Conservation (phyloP, 2,888 invertebrate genomes). For the Athalia circularis region DNA sequence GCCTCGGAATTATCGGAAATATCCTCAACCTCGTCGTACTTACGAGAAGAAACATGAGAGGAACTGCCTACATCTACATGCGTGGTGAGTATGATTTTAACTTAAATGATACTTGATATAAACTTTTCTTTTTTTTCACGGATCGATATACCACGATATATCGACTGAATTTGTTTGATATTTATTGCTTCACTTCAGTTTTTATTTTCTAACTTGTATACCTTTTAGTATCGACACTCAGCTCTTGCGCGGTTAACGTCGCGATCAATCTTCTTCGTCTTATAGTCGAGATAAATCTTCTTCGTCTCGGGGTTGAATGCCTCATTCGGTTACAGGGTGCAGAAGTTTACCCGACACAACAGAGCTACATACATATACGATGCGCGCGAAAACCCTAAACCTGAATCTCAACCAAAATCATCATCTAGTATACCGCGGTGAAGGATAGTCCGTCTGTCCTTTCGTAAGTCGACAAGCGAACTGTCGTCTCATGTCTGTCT, state of each 20-base stretch:
- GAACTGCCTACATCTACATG: conserved; percentile 88
- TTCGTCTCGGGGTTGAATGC: not conserved
- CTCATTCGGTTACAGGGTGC: not conserved
- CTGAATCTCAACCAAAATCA: too few species aligned
- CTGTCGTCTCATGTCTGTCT: too few species aligned
- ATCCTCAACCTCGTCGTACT: conserved; percentile 86
- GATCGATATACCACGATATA: too few species aligned
- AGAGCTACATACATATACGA: not conserved
- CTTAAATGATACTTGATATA: too few species aligned
- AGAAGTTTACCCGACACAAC: not conserved
- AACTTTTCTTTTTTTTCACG: too few species aligned
- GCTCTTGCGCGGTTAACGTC: not conserved
- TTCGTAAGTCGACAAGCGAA: too few species aligned
- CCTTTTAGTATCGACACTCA: not conserved
- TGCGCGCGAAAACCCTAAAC: not conserved
- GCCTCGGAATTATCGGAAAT: conserved; percentile 86
- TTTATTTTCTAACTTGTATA: not conserved
- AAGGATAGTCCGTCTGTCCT: too few species aligned
- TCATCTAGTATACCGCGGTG: too few species aligned
- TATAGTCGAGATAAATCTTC: not conserved
- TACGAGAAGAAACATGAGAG: conserved; percentile 85
- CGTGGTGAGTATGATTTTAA: conserved; percentile 77
- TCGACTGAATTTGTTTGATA: too few species aligned
- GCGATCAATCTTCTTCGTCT: conserved; percentile 14
- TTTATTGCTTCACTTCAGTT: too few species aligned